Evolutionary conservation across 1,140 invertebrate genomes (phyloP), one percentile per base, ranked within the genome.

Genomic region (Drosophila equinoxialis): DNA sequence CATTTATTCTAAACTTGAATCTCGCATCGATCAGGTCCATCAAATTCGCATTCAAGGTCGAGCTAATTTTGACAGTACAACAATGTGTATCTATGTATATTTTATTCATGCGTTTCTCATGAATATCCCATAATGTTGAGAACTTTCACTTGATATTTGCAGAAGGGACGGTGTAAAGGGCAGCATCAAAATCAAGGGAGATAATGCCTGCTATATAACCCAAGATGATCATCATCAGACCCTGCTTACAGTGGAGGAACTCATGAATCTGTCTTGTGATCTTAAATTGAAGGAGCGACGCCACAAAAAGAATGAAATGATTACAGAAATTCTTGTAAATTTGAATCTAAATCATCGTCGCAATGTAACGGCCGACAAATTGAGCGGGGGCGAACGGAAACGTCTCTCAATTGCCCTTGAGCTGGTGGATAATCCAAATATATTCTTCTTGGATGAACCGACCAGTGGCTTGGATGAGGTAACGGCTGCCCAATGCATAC

Each of bases 381-480:
- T 96, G 2, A 96, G 95, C 39, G 96, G 96, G 33, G 96, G 96
- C 6, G 96, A 97, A 90, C 94, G 95, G 48, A 97, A 97, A 81
- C 93, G 97, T 59, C 92, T 98, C 51, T 96, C 96, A 37, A 97
- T 97, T 59, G 97, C 96, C 1, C 90, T 97, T 64, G 96, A 97
- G 92, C 91, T 97, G 41, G 95, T 97, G n/a, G 96, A 96, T 91
- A 97, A 97, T 92, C 97, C 97, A 1, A 96, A 96, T 17, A 93
- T 95, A 23, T 94, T 95, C 90, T 95, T 95, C 77, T 87, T 95
- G 57, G 95, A 95, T 76, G 95, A 95, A 87, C 95, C 95, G 0
- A 95, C 95, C 2, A 97, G 96, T 66, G 98, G 98, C 0, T 91
- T 98, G 66, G 98, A 99, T 91, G 97, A 96, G 66, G 94, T 96